These are phyloP conservation scores for Ethmia dodecea DNA, from an alignment of 2,888 invertebrate genomes.

Conservation along the genomic window DNA sequence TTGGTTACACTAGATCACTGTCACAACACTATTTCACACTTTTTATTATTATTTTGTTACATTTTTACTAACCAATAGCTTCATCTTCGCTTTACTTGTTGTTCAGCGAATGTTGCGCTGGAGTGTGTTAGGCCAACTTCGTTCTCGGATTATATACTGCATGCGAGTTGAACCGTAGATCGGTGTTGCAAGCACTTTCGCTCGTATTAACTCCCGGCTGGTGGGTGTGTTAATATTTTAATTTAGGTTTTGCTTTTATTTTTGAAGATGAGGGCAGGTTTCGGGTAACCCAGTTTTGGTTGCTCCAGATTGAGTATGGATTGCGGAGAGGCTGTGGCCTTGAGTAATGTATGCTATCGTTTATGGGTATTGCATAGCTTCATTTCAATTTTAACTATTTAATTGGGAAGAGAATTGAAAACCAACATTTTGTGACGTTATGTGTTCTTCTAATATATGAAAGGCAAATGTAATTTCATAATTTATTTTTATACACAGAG, in stretches of 20 bases:
- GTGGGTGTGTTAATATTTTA: constrained; percentile 32
- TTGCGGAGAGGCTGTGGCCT: too few relatives aligned
- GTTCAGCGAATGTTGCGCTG: constrained; percentile 66
- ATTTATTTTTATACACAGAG: too few relatives aligned
- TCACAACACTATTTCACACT: constrained; percentile 25
- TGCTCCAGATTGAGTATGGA: too few relatives aligned
- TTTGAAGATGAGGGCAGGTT: constrained; percentile 14
- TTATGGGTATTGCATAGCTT: too few relatives aligned
- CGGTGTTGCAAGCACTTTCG: constrained; percentile 69
- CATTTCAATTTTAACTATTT: too few relatives aligned
- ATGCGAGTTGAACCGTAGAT: constrained; percentile 51
- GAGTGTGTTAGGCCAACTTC: constrained; percentile 47
- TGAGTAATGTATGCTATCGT: too few relatives aligned
- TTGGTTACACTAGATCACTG: constrained; percentile 11
- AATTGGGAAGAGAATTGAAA: too few relatives aligned
- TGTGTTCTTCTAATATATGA: too few relatives aligned
- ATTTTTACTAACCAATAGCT: constrained; percentile 64
- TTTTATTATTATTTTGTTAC: constrained; percentile 9
- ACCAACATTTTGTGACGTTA: too few relatives aligned
- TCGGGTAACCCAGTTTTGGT: constrained; percentile 4
- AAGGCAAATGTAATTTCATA: too few relatives aligned
- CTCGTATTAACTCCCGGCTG: constrained; percentile 34
- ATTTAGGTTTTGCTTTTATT: constrained; percentile 19
- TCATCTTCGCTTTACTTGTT: constrained; percentile 70
- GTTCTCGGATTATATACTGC: constrained; percentile 60